phyloP scores from a whole-genome alignment of 2,888 invertebrate genomes.

The Terebella lapidaria region DNA sequence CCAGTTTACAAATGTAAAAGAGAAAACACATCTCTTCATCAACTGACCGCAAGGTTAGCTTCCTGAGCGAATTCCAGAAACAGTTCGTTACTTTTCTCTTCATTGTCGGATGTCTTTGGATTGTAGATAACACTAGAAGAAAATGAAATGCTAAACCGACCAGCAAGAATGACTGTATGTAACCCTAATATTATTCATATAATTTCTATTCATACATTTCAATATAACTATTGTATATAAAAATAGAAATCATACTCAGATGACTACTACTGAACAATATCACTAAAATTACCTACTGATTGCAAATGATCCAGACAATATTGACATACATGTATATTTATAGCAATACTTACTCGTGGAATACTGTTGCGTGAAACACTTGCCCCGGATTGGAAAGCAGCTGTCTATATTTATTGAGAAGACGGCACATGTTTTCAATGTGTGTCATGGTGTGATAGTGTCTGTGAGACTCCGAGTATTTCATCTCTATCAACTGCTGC shows the following conservation, averaged over 20 bases:
- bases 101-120: conserved; percentile 59
- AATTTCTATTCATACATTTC: no score
- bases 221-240: no score
- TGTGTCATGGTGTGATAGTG: background rate
- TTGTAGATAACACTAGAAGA: conserved; percentile 55
- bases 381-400: background rate
- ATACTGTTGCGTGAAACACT: background rate
- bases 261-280: no score
- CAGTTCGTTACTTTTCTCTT: conserved; percentile 58
- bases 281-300: no score
- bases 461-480: background rate
- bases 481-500: no score
- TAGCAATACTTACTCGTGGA: background rate
- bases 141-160: conserved; percentile 1
- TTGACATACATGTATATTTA: no score
- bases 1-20: no score
- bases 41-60: conserved; percentile 54
- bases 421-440: background rate
- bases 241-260: no score
- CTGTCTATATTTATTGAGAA: background rate
- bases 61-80: conserved; percentile 59
- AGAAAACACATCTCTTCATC: no score
- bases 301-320: no score
- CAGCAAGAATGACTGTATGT: background rate
- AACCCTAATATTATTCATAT: background rate